Base-by-base conservation (phyloP, 2,113 vertebrate species). In the Trogon melanurus region DNA sequence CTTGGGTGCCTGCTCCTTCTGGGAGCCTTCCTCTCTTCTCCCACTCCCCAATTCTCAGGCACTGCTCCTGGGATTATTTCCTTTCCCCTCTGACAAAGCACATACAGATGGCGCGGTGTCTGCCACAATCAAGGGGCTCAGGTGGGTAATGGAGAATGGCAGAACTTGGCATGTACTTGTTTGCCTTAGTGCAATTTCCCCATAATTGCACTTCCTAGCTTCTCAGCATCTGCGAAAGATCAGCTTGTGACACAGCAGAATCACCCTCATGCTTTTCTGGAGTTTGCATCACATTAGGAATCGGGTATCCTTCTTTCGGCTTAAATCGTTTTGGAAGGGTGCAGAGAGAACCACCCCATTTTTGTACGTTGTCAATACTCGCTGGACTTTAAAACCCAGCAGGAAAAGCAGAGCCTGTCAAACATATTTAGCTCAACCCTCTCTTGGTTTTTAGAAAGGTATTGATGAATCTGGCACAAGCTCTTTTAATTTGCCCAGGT, bases 71-170 rank as follows among this genome's bases (percentile, higher is more conserved):
- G 90, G 76, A 90, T 75, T 79, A 8, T 7, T 41, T 71, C 81
- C 76, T 91, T 21, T 27, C 79, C 61, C 50, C 19, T 97, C 95
- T 98, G 95, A 97, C 94, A 98, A 98, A 98, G 98, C 98, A 98
- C 96, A 96, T 97, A 65, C 98, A 99, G 98, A 99, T 99, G 99
- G 98, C 93, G 93, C 2, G 60, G 94, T 98, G 98, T 99, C 98
- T 97, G 71, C 74, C 96, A 88, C 98, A 98, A 98, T 99, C 98
- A 98, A 93, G 93, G 85, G 87, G 89, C 97, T 98, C 98, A 99
- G 98, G 98, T 99, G 98, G 98, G 96, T 98, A 98, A 99, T 98
- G 98, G 97, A 93, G 97, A 98, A 91, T 98, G 98, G 98, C 98
- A 98, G 95, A 93, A 95, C 97, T 96, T 98, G 98, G 98, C 98